Percentiles rank a stretch among this genome's conserved stretches.
Conservation (phyloP, 2,888 invertebrate genomes). For the Apantesis nais region DNA sequence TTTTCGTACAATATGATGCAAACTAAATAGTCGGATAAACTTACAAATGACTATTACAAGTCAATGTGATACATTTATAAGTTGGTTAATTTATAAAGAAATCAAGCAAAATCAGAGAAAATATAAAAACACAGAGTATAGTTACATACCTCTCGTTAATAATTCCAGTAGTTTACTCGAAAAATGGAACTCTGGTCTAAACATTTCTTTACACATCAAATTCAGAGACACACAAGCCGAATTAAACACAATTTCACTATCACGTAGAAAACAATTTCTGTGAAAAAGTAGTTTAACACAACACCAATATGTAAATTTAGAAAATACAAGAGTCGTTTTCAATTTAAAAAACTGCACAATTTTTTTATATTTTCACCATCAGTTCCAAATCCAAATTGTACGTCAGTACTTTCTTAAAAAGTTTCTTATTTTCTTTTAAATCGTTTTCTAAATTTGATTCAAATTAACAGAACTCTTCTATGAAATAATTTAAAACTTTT, state of each 20-base stretch:
- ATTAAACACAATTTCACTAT: slow-evolving; percentile 9
- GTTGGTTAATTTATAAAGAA: background rate
- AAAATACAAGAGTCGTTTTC: no score
- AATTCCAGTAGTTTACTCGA: slow-evolving; percentile 78
- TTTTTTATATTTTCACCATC: background rate
- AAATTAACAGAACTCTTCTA: background rate
- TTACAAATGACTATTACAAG: background rate
- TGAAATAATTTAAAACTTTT: background rate
- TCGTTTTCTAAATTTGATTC: background rate
- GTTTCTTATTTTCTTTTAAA: background rate
- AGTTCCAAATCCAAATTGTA: background rate
- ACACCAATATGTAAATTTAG: background rate
- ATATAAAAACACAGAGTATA: background rate
- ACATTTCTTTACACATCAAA: slow-evolving; percentile 59
- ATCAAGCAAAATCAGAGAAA: background rate
- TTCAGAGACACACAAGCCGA: slow-evolving; percentile 2
- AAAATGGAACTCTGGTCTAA: slow-evolving; percentile 76
- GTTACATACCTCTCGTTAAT: slow-evolving; percentile 72
- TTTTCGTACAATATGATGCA: no score
- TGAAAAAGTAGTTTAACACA: background rate
- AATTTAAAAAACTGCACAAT: background rate
- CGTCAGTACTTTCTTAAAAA: background rate
- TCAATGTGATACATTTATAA: background rate
- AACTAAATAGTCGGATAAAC: no score
- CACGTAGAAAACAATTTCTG: background rate